These are phyloP conservation scores for Schizopygopsis pylzovi DNA, from an alignment of 2,797 vertebrate species.

Conservation along the genomic window DNA sequence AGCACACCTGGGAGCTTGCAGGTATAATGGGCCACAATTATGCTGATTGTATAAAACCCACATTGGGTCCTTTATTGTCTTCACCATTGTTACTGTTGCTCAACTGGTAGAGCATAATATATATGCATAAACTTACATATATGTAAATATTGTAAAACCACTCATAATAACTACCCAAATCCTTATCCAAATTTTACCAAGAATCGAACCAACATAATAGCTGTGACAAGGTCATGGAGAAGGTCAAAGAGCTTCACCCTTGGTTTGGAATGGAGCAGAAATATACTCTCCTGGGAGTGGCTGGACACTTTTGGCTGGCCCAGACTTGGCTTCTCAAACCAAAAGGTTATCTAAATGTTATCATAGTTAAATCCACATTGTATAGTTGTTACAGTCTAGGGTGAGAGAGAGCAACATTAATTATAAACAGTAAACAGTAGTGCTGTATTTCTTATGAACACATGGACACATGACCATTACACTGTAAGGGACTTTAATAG, in stretches of 20 bases:
- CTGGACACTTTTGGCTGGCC: constrained; percentile 85
- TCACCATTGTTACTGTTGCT: background rate
- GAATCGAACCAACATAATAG: constrained; percentile 82
- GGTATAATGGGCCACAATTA: constrained; percentile 68
- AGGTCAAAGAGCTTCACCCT: constrained; percentile 73
- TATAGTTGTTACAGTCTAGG: no score
- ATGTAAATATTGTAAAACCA: background rate
- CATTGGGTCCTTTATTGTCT: background rate
- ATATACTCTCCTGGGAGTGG: constrained; percentile 82
- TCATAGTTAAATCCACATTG: background rate
- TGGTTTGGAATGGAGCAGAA: constrained; percentile 95
- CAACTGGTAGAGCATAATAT: background rate
- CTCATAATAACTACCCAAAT: background rate
- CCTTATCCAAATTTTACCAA: constrained; percentile 56
- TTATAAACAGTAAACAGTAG: background rate
- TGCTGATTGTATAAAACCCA: background rate
- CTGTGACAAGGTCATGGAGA: constrained; percentile 83
- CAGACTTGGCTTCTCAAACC: constrained; percentile 79
- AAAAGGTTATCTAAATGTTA: constrained; percentile 77
- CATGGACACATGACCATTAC: no score
- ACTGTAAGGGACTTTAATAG: no score
- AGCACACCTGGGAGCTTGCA: constrained; percentile 80
- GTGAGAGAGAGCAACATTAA: background rate
- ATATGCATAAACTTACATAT: background rate
- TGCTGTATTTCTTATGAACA: no score